Conservation (phyloP, 1,140 invertebrate species). For the Popillia japonica region DNA sequence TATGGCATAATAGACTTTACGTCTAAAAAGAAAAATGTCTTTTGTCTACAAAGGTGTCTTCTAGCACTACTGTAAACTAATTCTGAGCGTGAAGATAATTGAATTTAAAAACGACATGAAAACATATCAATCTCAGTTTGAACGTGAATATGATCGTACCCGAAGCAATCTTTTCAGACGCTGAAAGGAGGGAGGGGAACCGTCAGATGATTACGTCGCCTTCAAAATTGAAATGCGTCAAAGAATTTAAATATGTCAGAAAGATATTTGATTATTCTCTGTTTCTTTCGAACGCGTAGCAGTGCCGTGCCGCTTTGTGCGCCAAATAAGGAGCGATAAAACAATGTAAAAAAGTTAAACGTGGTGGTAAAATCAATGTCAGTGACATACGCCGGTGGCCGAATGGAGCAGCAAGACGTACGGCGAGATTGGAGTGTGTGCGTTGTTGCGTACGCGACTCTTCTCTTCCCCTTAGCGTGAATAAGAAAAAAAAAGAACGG, state of each 20-base stretch:
- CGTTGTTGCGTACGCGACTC: background rate
- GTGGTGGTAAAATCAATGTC: constrained; percentile 31
- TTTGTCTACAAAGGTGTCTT: no score
- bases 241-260: constrained; percentile 34
- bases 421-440: no score
- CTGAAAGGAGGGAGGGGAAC: background rate
- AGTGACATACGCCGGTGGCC: constrained; percentile 25
- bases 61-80: no score
- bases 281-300: background rate
- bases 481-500: constrained; percentile 3
- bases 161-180: background rate
- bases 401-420: background rate
- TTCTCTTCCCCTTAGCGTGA: background rate
- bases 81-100: no score
- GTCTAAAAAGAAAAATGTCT: no score
- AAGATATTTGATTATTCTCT: constrained; percentile 19
- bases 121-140: constrained; percentile 3
- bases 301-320: background rate
- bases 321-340: constrained; percentile 26
- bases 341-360: constrained; percentile 15
- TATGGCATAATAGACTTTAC: no score
- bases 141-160: constrained; percentile 5
- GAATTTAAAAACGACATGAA: background rate
- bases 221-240: constrained; percentile 32
- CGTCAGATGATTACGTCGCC: constrained; percentile 4